Evolutionary conservation across 2,113 vertebrate genomes (phyloP), one percentile per base, ranked within the genome.

Genomic region (Alouatta palliata): DNA sequence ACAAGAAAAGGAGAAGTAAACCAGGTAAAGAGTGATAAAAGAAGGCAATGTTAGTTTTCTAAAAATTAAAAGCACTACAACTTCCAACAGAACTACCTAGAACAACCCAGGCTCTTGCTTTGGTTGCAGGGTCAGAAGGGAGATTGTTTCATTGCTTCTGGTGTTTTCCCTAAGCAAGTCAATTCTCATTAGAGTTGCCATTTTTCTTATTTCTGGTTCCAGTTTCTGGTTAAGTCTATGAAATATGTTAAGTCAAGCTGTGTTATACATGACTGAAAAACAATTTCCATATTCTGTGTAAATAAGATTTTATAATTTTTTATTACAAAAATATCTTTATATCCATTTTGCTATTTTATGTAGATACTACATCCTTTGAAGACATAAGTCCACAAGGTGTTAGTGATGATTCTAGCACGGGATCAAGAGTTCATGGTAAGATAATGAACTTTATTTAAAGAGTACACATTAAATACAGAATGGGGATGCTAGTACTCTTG

Each of bases 351-450:
- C 92, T 98, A 88, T 98, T 98, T 98, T 95, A 88, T 97, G n/a
- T 98, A 99, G 99, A 99, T 98, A 98, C 99, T 37, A 98, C 98
- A 81, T 99, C 99, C 92, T 99, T 99, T 96, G 99, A 99, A 98
- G 99, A 99, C 93, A 98, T 99, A 97, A 99, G 99, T 85, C 98
- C 98, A 89, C 90, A 99, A 98, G 97, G 98, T 98, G 98, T 99
- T 99, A 98, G 98, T 96, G 99, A 99, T 93, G 99, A 99, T 96
- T 99, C 99, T 94, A 99, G 99, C 98, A 98, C 98, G 94, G 98
- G 98, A 98, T 98, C 99, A 32, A 99, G 99, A 98, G 98, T 98
- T 98, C 99, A 99, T 98, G 99, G 99, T 99, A 99, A 99, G 98
- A 98, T 91, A 87, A 64, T 75, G 68, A 96, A 93, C 58, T 96